Evolutionary conservation across 2,888 invertebrate species (phyloP), one percentile per base, ranked within the genome.

Genomic region (Linnaemya vulpina): DNA sequence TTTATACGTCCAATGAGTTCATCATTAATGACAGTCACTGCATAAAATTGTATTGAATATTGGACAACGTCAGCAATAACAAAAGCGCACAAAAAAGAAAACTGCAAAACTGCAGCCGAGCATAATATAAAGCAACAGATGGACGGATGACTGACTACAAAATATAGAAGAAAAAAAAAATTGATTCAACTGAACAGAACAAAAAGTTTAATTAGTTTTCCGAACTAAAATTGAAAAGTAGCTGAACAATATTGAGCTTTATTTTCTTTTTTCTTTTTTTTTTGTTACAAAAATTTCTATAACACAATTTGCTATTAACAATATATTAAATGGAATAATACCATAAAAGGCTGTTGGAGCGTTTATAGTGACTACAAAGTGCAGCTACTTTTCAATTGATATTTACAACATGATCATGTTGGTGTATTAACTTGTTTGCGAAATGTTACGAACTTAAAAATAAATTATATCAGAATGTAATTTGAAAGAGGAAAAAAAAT

Each of bases 131-230:
- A 75, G 76, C 84, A 81, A 74, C 80, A 83, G 71, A 71, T 83
- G 82, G 71, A 74, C 80, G 77, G 71, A 71, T 83, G 82, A 77
- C 65, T 82, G 76, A 76, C 65, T 65, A 77, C 51, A 77, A 77
- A 77, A 65, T 65, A 17, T 75, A 15, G 30, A 17, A 35, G 22
- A 40, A 67, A 3, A 22, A 15, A 22, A 46, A 15, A 30, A 51
- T 4, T 20, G 30, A 68, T 9, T 40, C 7, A 68, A 49, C 30
- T 51, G 51, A 70, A 62, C 11, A 60, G 20, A 79, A 75, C 40
- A 67, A 71, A 82, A 82, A 79, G 78, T 85, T 85, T 85, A 85
- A 85, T 85, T 85, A 85, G 85, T 85, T 85, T 85, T 85, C 71
- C 70, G 20, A 82, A 79, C 78, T 85, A 67, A 85, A 85, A 85